These are phyloP conservation scores for Mormyrus lacerda DNA, from an alignment of 2,113 vertebrate genomes.

Conservation along the genomic window DNA sequence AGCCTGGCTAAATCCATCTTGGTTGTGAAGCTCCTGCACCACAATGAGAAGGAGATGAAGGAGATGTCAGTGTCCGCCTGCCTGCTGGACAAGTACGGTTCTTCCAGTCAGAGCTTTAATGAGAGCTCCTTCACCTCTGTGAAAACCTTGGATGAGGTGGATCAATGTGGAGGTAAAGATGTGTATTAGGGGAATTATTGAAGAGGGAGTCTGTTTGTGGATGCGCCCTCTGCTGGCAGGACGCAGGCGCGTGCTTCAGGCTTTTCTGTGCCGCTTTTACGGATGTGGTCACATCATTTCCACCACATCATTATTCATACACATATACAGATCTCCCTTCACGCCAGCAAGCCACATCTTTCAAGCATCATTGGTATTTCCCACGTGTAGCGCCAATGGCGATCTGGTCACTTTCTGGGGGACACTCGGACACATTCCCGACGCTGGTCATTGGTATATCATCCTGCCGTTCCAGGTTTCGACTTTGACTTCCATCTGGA, in stretches of 20 bases:
- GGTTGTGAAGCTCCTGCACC: conserved; percentile 68
- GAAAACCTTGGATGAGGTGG: conserved; percentile 46
- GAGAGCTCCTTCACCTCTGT: conserved; percentile 52
- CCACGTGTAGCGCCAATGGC: neutral
- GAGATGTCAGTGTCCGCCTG: conserved; percentile 61
- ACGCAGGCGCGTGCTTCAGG: too few relatives aligned
- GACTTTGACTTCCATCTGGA: conserved; percentile 52
- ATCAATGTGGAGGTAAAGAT: conserved; percentile 45
- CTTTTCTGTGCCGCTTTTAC: neutral
- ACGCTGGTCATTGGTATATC: neutral
- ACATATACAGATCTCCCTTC: neutral
- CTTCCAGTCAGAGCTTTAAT: conserved; percentile 44
- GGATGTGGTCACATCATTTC: neutral
- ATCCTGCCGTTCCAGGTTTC: conserved; percentile 40
- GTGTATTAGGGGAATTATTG: neutral
- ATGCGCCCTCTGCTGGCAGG: neutral
- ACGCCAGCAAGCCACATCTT: neutral
- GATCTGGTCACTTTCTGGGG: neutral
- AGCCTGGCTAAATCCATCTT: conserved; percentile 73
- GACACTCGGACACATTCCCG: neutral
- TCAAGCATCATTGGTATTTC: neutral
- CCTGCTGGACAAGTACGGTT: conserved; percentile 59
- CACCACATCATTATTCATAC: neutral
- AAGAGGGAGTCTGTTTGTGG: neutral
- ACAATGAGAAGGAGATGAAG: conserved; percentile 49